These are phyloP conservation scores for Anas flavirostris DNA, from an alignment of 2,797 vertebrate genomes.

Conservation along the genomic window DNA sequence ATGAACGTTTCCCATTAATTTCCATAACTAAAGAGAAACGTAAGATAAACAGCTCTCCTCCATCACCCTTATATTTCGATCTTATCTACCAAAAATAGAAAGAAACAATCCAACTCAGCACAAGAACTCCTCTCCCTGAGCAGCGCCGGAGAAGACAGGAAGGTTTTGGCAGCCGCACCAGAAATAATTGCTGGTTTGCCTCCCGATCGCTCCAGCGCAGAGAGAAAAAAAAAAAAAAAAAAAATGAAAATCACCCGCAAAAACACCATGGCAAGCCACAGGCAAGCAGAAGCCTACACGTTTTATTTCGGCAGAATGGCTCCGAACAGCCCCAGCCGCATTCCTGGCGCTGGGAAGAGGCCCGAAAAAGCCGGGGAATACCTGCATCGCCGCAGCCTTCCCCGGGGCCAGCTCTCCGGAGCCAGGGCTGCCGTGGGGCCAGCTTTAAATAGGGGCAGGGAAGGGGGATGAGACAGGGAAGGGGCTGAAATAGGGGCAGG, in stretches of 20 bases:
- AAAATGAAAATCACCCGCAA: background rate
- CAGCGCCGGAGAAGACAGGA: background rate
- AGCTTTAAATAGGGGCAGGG: too few species aligned
- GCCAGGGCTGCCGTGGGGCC: too few species aligned
- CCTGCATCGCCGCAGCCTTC: too few species aligned
- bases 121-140: accelerated
- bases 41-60: background rate
- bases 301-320: background rate
- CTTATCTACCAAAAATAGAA: background rate
- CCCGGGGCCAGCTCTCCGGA: background rate
- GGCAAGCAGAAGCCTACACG: background rate
- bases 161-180: background rate
- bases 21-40: background rate
- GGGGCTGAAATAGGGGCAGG: too few species aligned
- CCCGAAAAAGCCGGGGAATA: background rate
- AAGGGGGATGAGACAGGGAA: too few species aligned
- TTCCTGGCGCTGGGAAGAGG: background rate
- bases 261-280: background rate
- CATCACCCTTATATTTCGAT: background rate
- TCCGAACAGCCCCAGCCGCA: background rate
- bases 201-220: background rate
- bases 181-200: background rate
- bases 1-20: background rate
- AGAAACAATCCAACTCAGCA: background rate
- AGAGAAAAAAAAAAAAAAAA: background rate